These are phyloP conservation scores for Pterobdella sp. DNA, from an alignment of 2,888 invertebrate genomes.

Conservation along the genomic window DNA sequence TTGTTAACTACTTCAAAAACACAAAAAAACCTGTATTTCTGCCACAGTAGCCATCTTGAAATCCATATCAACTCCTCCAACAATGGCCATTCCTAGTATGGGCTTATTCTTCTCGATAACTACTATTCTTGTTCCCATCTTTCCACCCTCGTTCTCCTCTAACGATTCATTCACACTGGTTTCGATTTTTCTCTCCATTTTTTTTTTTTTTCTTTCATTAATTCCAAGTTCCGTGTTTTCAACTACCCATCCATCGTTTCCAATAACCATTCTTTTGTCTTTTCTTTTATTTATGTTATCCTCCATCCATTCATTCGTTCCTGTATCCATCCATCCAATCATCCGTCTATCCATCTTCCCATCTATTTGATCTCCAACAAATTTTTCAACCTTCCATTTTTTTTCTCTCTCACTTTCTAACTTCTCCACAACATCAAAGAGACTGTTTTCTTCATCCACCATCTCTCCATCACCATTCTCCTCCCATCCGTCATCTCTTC, in stretches of 20 bases:
- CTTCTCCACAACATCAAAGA: too few species aligned
- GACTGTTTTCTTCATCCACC: too few species aligned
- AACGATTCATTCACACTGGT: background rate
- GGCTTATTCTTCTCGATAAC: constrained; percentile 65
- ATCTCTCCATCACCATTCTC: too few species aligned
- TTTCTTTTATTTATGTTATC: background rate
- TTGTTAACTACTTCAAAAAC: background rate
- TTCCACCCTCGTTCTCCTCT: background rate
- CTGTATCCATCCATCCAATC: too few species aligned
- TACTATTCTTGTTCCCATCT: background rate
- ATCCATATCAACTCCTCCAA: constrained; percentile 90
- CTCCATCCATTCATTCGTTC: background rate
- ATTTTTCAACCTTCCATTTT: too few species aligned
- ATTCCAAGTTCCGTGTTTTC: background rate
- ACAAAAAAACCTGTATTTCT: constrained; percentile 80
- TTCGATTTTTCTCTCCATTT: background rate
- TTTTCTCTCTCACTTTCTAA: too few species aligned
- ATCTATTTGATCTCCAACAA: too few species aligned
- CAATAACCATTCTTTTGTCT: too few species aligned
- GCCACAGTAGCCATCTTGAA: constrained; percentile 89
- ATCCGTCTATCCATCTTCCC: background rate
- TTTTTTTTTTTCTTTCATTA: background rate
- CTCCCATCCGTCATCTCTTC: too few species aligned
- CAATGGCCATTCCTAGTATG: constrained; percentile 89
- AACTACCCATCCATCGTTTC: too few species aligned